These are phyloP conservation scores for Lepus oiostolus DNA, from an alignment of 2,797 vertebrate genomes.

Conservation along the genomic window DNA sequence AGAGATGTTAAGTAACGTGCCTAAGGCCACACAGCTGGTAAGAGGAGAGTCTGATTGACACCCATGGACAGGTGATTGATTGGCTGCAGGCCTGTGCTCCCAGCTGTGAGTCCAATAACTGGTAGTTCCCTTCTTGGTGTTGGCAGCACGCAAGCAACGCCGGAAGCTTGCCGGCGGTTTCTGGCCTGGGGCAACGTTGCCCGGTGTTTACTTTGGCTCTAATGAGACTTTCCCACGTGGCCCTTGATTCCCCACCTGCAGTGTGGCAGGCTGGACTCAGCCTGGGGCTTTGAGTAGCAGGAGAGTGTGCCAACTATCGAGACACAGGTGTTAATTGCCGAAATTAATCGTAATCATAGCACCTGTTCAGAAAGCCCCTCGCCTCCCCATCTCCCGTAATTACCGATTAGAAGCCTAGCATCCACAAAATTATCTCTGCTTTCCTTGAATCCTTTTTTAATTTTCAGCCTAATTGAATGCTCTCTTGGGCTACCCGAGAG, in stretches of 20 bases:
- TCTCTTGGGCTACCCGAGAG: slow-evolving; percentile 1
- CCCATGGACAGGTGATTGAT: too few relatives aligned
- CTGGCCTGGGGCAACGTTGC: not conserved
- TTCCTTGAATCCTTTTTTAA: slow-evolving; percentile 17
- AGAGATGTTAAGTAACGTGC: slow-evolving; percentile 11
- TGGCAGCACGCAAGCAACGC: not conserved
- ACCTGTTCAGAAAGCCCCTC: slow-evolving; percentile 63
- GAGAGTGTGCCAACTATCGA: slow-evolving; percentile 22
- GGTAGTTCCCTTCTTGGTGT: not conserved
- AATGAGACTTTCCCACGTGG: not conserved
- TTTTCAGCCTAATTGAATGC: slow-evolving; percentile 56
- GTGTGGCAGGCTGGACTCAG: not conserved
- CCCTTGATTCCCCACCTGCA: not conserved
- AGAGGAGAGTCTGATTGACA: not conserved
- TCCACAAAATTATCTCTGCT: slow-evolving; percentile 21
- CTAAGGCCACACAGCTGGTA: not conserved
- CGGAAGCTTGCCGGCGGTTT: not conserved
- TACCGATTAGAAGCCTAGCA: slow-evolving; percentile 62
- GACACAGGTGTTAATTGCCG: slow-evolving; percentile 70
- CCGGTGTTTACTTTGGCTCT: not conserved
- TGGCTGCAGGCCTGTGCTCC: not conserved
- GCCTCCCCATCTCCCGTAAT: slow-evolving; percentile 61
- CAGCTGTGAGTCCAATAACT: not conserved
- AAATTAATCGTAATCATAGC: slow-evolving; percentile 64
- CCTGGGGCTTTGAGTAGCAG: not conserved